Base-by-base conservation (phyloP, 2,797 vertebrate species). In the Scolopax rusticola region DNA sequence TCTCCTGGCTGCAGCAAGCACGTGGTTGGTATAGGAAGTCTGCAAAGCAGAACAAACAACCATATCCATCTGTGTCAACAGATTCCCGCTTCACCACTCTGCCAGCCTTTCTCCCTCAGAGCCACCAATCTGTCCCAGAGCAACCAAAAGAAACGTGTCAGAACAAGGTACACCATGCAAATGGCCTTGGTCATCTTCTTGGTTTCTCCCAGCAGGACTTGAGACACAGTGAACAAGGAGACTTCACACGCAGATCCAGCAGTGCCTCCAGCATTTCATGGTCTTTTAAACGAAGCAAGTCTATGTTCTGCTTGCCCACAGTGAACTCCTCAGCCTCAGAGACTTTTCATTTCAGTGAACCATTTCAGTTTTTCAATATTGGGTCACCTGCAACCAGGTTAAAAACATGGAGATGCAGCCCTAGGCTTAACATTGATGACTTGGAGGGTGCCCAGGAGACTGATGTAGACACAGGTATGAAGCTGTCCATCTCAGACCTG, bases 401-500 rank as follows among this genome's bases (percentile, higher is more conserved):
- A 6, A 90, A 94, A 11, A 93, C 92, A 23, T 89, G 86, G 87
- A 97, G 92, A 48, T 95, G 94, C 8, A 83, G 86, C 73, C 95
- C 88, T 32, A 97, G 97, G 15, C 95, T 99, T 88, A 99, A 99
- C 14, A 95, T 99, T 43, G 98, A 99, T 8, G 97, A 99, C 30
- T 97, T 99, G 92, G 97, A 99, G 6, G 99, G 98, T 14, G 98
- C 98, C 1, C 98, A 99, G 96, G 99, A 99, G 97, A 99, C 99
- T 0, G 98, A 99, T 33, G 99, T 99, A 73, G 99, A 99, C 97
- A 99, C 99, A 0, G 99, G 99, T 54, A 96, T 98, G 97, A 98
- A 97, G 57, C 98, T 99, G 7, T 98, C 98, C 92, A 96, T 97
- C 30, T 98, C 98, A 16, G 99, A 99, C 97, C 97, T 99, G 4